These are phyloP conservation scores for Opisthograptis luteolata DNA, from an alignment of 2,888 invertebrate species.

Conservation along the genomic window DNA sequence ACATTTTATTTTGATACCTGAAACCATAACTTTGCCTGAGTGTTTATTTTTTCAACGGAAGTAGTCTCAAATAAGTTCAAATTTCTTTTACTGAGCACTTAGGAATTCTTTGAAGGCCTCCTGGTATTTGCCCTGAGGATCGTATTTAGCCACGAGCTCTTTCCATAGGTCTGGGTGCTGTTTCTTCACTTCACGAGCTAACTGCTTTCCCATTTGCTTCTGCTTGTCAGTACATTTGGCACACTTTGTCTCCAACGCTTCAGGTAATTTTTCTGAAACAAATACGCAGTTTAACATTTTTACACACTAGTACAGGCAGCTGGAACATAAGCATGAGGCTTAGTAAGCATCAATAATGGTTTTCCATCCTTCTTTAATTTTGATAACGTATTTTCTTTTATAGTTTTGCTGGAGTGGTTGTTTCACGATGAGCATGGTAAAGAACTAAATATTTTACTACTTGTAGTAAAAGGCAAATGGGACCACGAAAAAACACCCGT, in stretches of 20 bases:
- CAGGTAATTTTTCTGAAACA: slow-evolving; percentile 86
- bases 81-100: not conserved
- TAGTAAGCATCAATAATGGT: no score
- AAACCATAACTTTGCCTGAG: not conserved
- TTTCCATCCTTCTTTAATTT: no score
- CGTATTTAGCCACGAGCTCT: slow-evolving; percentile 80
- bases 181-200: slow-evolving; percentile 84
- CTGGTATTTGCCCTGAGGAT: slow-evolving; percentile 85
- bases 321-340: no score
- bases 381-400: no score
- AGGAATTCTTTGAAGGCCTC: slow-evolving; percentile 63
- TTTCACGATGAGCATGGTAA: no score
- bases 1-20: not conserved
- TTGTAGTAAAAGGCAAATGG: no score
- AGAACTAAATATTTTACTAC: no score
- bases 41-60: slow-evolving; percentile 19
- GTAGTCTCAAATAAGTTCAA: no score
- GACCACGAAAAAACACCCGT: no score
- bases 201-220: slow-evolving; percentile 84
- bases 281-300: not conserved
- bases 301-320: no score
- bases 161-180: slow-evolving; percentile 83
- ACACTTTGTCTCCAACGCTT: slow-evolving; percentile 87
- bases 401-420: no score
- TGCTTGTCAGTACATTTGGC: slow-evolving; percentile 88